Conservation (phyloP, 1,140 invertebrate species). For the Camponotus floridanus region DNA sequence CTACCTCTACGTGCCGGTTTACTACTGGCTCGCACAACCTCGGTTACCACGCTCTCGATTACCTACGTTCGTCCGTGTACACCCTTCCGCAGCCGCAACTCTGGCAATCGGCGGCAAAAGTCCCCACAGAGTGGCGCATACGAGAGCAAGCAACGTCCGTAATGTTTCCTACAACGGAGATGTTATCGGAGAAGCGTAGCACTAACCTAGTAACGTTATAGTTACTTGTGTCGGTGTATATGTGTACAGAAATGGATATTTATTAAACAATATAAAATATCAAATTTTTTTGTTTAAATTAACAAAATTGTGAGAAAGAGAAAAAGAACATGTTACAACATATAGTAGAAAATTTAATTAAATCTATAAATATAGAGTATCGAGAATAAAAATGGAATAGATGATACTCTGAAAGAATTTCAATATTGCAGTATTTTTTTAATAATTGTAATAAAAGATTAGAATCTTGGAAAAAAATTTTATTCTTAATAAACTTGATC, state of each 20-base stretch:
- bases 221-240: not conserved
- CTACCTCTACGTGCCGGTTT: slow-evolving; percentile 65
- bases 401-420: not conserved
- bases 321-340: not conserved
- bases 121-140: slow-evolving; percentile 35
- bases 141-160: slow-evolving; percentile 52
- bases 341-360: slow-evolving; percentile 10
- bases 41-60: slow-evolving; percentile 25
- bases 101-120: slow-evolving; percentile 49
- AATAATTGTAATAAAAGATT: not conserved
- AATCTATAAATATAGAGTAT: not conserved
- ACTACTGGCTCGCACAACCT: slow-evolving; percentile 50
- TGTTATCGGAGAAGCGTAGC: slow-evolving; percentile 19
- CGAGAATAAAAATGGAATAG: not conserved
- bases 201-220: slow-evolving; percentile 9
- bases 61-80: slow-evolving; percentile 1
- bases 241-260: not conserved
- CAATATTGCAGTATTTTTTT: not conserved
- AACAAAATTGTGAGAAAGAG: not conserved
- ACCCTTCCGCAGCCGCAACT: slow-evolving; percentile 24
- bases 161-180: slow-evolving; percentile 31
- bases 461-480: not conserved
- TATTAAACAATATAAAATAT: slow-evolving; percentile 20
- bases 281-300: not conserved
- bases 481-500: not conserved